Evolutionary conservation across 2,113 vertebrate genomes (phyloP).

Genomic region (Acanthochromis polyacanthus): DNA sequence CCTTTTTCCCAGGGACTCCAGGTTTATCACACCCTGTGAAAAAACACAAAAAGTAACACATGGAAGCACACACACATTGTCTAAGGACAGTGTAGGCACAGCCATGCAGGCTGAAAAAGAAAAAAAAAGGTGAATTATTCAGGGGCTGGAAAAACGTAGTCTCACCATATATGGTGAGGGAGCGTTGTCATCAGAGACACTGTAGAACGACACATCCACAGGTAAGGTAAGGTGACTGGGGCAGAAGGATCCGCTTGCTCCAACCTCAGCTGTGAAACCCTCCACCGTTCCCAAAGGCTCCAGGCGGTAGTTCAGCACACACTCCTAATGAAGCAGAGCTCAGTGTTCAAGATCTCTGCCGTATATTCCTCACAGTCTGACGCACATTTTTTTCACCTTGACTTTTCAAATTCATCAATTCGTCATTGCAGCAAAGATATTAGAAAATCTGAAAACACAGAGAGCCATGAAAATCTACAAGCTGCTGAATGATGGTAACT

Average conservation of each 20-base stretch:
- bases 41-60: slow-evolving; percentile 42
- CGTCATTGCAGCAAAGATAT: not conserved
- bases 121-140: not conserved
- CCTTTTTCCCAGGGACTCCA: slow-evolving; percentile 98
- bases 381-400: not conserved
- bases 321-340: slow-evolving; percentile 86
- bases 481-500: not conserved
- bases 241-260: slow-evolving; percentile 97
- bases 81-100: not conserved
- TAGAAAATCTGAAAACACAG: no score
- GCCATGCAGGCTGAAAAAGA: not conserved
- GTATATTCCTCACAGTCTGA: not conserved
- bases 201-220: slow-evolving; percentile 98
- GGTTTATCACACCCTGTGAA: slow-evolving; percentile 95
- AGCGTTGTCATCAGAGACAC: slow-evolving; percentile 97
- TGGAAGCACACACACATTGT: not conserved
- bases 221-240: slow-evolving; percentile 97
- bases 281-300: slow-evolving; percentile 92
- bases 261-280: slow-evolving; percentile 97
- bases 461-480: no score
- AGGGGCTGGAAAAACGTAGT: not conserved
- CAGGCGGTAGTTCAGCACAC: slow-evolving; percentile 96
- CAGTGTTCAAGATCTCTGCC: not conserved
- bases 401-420: not conserved
- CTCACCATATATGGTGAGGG: slow-evolving; percentile 98